Conservation (phyloP, 2,797 vertebrate genomes). For the Acanthornis magna region DNA sequence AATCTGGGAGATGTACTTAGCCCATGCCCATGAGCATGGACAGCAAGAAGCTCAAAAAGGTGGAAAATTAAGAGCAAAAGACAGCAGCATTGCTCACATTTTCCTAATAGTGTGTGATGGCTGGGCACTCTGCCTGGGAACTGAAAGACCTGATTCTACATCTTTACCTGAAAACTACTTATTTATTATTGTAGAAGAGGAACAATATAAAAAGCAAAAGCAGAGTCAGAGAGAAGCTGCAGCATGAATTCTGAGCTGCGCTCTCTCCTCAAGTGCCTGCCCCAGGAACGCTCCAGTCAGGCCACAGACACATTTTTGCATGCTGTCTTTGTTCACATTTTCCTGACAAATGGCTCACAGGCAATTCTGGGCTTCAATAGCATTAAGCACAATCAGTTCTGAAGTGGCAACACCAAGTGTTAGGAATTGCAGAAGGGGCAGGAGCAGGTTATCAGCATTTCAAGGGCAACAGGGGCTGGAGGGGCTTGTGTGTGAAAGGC, state of each 20-base stretch:
- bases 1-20: not conserved
- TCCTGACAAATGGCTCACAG: not conserved
- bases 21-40: rapidly evolving
- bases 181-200: not conserved
- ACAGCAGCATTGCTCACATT: rapidly evolving
- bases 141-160: not conserved
- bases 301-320: not conserved
- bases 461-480: not conserved
- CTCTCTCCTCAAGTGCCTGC: not conserved
- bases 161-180: not conserved
- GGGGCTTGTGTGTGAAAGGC: not conserved
- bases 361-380: not conserved
- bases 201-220: not conserved
- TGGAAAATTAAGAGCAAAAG: not conserved
- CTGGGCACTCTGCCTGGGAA: not conserved
- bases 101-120: rapidly evolving
- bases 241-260: rapidly evolving
- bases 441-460: not conserved
- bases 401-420: not conserved
- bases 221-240: not conserved
- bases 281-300: not conserved
- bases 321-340: not conserved
- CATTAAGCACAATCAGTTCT: not conserved
- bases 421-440: not conserved
- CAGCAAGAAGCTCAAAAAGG: not conserved